These are phyloP conservation scores for Hiodon tergisus DNA, from an alignment of 2,113 vertebrate genomes.

Conservation along the genomic window DNA sequence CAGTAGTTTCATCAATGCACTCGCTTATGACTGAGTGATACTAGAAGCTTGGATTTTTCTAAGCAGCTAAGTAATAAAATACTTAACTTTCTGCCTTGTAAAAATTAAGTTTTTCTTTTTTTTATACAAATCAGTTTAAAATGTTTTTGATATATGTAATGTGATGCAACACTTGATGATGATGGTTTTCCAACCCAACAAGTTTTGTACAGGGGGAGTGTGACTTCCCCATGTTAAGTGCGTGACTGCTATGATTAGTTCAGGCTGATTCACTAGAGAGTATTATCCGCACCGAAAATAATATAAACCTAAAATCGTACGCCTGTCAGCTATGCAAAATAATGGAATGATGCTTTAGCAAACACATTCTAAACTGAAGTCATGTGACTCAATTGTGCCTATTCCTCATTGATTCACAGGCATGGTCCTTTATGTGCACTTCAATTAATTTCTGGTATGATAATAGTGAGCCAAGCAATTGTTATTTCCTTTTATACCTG, in stretches of 20 bases:
- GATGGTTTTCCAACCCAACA: constrained; percentile 3
- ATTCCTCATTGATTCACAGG: background rate
- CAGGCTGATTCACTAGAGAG: background rate
- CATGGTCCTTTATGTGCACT: background rate
- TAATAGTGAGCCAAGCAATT: background rate
- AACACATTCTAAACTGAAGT: background rate
- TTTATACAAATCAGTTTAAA: constrained; percentile 8
- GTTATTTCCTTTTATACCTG: background rate
- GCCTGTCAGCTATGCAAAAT: background rate
- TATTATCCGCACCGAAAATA: background rate
- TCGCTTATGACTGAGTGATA: constrained; percentile 5
- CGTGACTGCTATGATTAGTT: background rate
- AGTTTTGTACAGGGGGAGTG: constrained; percentile 1
- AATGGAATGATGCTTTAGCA: background rate
- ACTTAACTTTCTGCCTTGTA: constrained; percentile 20
- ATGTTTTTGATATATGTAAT: constrained; percentile 18
- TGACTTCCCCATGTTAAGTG: background rate
- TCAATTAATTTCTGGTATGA: too few relatives aligned
- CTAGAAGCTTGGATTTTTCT: constrained; percentile 11
- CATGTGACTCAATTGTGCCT: background rate
- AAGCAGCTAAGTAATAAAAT: constrained; percentile 12
- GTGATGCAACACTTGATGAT: background rate
- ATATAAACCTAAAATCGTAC: constrained; percentile 4
- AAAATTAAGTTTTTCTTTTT: background rate
- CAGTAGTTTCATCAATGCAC: constrained; percentile 21